Conservation (phyloP, 2,797 vertebrate species). For the Columba guinea region DNA sequence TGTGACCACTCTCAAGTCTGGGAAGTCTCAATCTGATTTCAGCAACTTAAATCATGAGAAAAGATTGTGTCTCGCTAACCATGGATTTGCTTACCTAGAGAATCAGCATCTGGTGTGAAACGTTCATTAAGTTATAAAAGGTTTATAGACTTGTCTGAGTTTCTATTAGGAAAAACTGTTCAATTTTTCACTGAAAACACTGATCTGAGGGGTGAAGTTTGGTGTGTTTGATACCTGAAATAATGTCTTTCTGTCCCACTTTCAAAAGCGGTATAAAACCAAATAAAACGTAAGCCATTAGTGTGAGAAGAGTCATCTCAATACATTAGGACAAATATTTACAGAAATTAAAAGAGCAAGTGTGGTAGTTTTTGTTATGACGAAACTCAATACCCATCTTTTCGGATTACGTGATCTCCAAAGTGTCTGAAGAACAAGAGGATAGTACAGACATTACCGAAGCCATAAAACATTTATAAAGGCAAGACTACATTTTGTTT, state of each 20-base stretch:
- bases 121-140: conserved; percentile 75
- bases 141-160: conserved; percentile 47
- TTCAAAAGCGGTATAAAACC: background rate
- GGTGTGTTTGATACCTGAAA: background rate
- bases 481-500: background rate
- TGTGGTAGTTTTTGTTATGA: background rate
- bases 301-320: background rate
- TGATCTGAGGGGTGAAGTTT: background rate
- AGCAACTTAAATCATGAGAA: conserved; percentile 69
- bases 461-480: background rate
- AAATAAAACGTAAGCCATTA: background rate
- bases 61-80: conserved; percentile 37
- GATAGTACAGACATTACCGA: background rate
- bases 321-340: background rate
- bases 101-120: conserved; percentile 62
- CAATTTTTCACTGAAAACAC: conserved; percentile 6
- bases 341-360: background rate
- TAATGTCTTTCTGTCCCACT: background rate
- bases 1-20: conserved; percentile 79
- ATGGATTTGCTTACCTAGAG: conserved; percentile 51
- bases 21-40: conserved; percentile 75
- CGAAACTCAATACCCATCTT: background rate
- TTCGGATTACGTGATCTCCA: background rate
- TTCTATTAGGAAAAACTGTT: background rate
- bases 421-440: background rate